Base-by-base conservation (phyloP, 2,888 invertebrate genomes). In the Apotomis capreana region DNA sequence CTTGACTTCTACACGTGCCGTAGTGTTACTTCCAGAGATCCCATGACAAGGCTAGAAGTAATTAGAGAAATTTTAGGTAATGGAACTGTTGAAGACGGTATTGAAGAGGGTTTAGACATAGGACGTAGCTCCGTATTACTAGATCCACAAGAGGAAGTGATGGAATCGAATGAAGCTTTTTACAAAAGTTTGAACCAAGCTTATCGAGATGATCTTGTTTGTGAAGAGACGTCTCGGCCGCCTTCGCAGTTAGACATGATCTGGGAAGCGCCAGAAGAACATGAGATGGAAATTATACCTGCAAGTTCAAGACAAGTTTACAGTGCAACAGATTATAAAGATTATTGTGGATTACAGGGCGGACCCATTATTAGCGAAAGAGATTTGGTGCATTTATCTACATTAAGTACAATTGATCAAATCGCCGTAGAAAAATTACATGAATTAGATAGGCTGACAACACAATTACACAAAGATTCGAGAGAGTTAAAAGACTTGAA, bases 131-230 rank as follows among this genome's bases (percentile, higher is more conserved):
- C 89, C 74, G 82, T 88, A 64, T 81, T 92, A 77, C 81, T 90
- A 80, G 89, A 89, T 78, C 84, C 87, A 64, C 91, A 91, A 78
- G 93, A 93, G 65, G 92, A 92, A 77, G 84, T 90, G 49, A 94
- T 95, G 85, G 96, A 96, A 89, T 97, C 97, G 4, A 96, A 97
- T 82, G 97, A 97, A 88, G 97, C 97, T 37, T 98, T 97, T 87
- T 98, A 98, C 87, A 95, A 96, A 79, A 97, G 97, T 83, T 92
- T 98, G 61, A 98, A 98, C 89, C 97, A 97, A 88, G 97, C 97
- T 55, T 97, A 97, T 86, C 94, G 97, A 68, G 97, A 97, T 77
- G 97, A 97, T 83, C 90, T 96, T 73, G 96, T 95, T 44, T 94
- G 94, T 77, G 94, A 94, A 80, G 94, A 94, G 90, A 92, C 94